Percentiles rank a stretch among this genome's conserved stretches.
These are phyloP conservation scores for Pollenia amentaria DNA, from an alignment of 2,888 invertebrate genomes.

Conservation along the genomic window DNA sequence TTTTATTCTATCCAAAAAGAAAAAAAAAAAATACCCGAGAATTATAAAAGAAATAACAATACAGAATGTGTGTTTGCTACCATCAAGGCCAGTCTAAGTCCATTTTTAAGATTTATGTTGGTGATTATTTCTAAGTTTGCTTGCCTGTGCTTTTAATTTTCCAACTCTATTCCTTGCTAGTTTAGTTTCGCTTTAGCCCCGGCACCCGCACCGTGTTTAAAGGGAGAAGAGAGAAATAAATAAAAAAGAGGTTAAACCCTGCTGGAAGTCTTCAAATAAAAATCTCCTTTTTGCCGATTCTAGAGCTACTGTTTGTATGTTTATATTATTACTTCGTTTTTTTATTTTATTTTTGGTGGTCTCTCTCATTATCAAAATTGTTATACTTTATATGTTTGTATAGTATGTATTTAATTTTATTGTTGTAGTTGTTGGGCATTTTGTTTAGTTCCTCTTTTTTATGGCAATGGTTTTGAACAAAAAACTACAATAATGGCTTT, in stretches of 20 bases:
- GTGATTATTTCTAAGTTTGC: constrained; percentile 80
- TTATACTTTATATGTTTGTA: constrained; percentile 21
- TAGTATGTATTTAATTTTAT: constrained; percentile 32
- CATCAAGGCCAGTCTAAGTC: constrained; percentile 65
- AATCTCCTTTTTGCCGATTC: constrained; percentile 26
- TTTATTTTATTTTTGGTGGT: constrained; percentile 53
- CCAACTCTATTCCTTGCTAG: constrained; percentile 31
- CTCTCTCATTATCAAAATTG: constrained; percentile 66
- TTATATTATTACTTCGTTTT: not conserved
- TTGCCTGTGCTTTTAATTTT: constrained; percentile 51
- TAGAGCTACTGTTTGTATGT: constrained; percentile 43
- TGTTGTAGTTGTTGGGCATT: constrained; percentile 37
- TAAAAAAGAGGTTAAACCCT: constrained; percentile 56
- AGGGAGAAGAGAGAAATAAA: constrained; percentile 6
- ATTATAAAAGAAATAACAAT: constrained; percentile 46
- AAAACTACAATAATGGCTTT: constrained; percentile 66
- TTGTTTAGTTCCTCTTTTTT: constrained; percentile 62
- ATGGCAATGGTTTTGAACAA: constrained; percentile 57
- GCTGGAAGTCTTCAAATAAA: constrained; percentile 60
- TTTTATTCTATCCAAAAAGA: constrained; percentile 10
- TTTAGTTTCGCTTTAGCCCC: constrained; percentile 31
- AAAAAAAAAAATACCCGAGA: constrained; percentile 23
- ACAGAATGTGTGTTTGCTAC: constrained; percentile 29
- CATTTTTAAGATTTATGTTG: constrained; percentile 79
- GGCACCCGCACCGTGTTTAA: not conserved